Conservation (phyloP, 2,797 vertebrate genomes). For the Spinus pinus region DNA sequence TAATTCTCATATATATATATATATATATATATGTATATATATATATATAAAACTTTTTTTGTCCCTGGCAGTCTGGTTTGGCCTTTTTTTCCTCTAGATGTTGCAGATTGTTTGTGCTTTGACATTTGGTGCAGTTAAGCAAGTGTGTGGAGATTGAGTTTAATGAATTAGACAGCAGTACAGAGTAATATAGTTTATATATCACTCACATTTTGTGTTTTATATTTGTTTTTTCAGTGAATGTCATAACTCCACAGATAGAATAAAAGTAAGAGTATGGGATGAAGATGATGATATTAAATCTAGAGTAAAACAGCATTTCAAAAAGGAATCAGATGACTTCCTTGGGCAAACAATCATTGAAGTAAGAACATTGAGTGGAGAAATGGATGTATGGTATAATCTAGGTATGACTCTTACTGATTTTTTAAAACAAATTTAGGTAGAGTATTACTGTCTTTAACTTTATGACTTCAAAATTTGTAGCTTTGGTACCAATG, state of each 20-base stretch:
- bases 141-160: accelerated
- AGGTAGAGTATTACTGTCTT: neutral
- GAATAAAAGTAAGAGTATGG: conserved; percentile 98
- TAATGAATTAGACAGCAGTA: neutral
- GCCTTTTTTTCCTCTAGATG: neutral
- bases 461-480: neutral
- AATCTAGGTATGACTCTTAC: conserved; percentile 84
- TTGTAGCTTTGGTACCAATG: neutral
- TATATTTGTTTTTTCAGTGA: conserved; percentile 79
- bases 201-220: neutral
- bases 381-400: conserved; percentile 99
- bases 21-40: neutral
- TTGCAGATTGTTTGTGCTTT: neutral
- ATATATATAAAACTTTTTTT: neutral
- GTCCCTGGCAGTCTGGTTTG: neutral
- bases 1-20: neutral
- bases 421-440: neutral
- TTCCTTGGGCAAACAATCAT: conserved; percentile 98
- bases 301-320: conserved; percentile 96
- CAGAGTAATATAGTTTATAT: neutral
- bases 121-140: neutral
- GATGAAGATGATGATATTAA: conserved; percentile 98
- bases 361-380: conserved; percentile 96
- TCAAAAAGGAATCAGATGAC: conserved; percentile 96
- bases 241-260: conserved; percentile 96